Percentiles rank a stretch among this genome's conserved stretches.
Conservation (phyloP, 2,797 vertebrate species). For the Sebastes hubbsi region DNA sequence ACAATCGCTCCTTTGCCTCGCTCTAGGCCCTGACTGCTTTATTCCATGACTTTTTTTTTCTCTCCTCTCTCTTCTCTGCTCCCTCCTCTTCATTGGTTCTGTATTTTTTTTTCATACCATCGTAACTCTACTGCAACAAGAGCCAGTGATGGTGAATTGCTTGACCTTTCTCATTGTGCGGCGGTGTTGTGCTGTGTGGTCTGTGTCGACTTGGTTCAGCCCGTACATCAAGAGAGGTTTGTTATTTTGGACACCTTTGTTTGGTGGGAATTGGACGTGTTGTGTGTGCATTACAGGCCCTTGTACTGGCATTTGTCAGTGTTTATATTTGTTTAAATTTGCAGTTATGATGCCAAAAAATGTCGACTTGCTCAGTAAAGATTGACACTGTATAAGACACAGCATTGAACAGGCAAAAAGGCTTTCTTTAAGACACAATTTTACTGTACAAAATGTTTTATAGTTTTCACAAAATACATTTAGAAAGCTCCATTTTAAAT, state of each 20-base stretch:
- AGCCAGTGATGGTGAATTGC: conserved; percentile 77
- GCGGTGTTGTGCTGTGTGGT: conserved; percentile 77
- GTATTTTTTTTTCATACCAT: conserved; percentile 65
- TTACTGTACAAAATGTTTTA: conserved; percentile 90
- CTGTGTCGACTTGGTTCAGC: conserved; percentile 72
- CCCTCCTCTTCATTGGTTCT: conserved; percentile 53
- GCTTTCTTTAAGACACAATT: conserved; percentile 83
- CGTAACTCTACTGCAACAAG: conserved; percentile 82
- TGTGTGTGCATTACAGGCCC: conserved; percentile 33
- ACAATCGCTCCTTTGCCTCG: conserved; percentile 80
- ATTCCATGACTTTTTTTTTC: conserved; percentile 69
- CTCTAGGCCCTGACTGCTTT: conserved; percentile 80
- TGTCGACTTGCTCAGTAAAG: not conserved
- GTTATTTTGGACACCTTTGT: conserved; percentile 64
- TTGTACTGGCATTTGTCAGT: conserved; percentile 27
- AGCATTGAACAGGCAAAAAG: conserved; percentile 72
- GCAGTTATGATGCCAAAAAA: conserved; percentile 7
- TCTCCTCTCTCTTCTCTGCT: conserved; percentile 31
- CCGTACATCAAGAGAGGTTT: conserved; percentile 73
- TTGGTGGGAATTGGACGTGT: conserved; percentile 60
- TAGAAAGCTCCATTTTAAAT: conserved; percentile 90
- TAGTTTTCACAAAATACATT: conserved; percentile 90
- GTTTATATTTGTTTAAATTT: conserved; percentile 32
- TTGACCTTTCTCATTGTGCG: conserved; percentile 81
- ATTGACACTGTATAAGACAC: conserved; percentile 26